Evolutionary conservation across 2,888 invertebrate genomes (phyloP), one percentile per base, ranked within the genome.

Genomic region (Phyto melanocephala): DNA sequence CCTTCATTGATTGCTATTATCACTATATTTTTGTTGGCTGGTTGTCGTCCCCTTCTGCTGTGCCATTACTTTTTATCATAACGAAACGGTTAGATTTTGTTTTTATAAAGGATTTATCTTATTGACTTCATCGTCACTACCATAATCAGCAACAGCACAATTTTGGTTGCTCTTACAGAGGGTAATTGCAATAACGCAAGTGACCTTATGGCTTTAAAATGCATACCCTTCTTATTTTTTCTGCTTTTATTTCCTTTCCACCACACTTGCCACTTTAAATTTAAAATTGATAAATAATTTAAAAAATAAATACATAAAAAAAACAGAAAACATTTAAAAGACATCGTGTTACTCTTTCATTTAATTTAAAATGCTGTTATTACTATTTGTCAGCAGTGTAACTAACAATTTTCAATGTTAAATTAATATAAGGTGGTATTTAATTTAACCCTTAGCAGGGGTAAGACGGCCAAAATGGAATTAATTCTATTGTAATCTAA

Each of bases 291-390:
- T 15, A 47, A 20, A 60, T n/a, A n/a, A n/a, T n/a, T n/a, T n/a
- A n/a, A n/a, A n/a, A n/a, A n/a, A n/a, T n/a, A n/a, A n/a, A n/a
- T n/a, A n/a, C n/a, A 45, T 7, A 15, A 37, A 37, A 62, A 13
- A 58, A 28, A 62, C 63, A 58, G 2, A 71, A 71, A 52, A 67
- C 40, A 45, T 45, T 80, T 68, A 35, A n/a, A 74, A 68, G 79
- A 80, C 67, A 60, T 62, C 52, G 72, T 42, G 58, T 80, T 74
- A 72, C n/a, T 71, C 28, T 76, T 58, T 67, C 58, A 71, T 81
- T 76, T 71, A 65, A 70, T 81, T 81, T 76, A 77, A 65, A 77
- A 81, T 77, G 77, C 67, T 77, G 47, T 76, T 77, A 72, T 72
- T 60, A 54, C 71, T 28, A 67, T 80, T 80, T 80, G 67, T 74